Evolutionary conservation across 2,113 vertebrate genomes (phyloP).

Genomic region (Tylochromis polylepis): DNA sequence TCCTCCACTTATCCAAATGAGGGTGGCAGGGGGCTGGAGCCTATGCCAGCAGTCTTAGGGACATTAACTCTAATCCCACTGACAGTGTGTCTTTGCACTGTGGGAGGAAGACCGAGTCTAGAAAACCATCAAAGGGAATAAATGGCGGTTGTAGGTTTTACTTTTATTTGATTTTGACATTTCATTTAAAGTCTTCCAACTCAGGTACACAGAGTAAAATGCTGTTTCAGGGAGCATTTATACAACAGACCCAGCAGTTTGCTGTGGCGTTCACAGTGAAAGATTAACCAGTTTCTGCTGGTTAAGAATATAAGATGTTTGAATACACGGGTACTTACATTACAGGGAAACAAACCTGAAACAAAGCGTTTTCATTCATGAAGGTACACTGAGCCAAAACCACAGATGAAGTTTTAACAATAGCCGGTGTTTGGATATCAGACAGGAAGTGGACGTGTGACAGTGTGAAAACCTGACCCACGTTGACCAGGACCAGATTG

Average conservation of each 20-base stretch:
- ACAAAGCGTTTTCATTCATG: too few species aligned
- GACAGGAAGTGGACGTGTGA: rapidly evolving
- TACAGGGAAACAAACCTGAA: too few species aligned
- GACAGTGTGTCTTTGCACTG: background rate
- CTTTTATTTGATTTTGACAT: background rate
- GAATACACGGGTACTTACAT: background rate
- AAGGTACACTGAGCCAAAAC: background rate
- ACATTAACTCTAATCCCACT: rapidly evolving
- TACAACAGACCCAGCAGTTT: background rate
- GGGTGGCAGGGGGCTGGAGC: too few species aligned
- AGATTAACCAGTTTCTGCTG: background rate
- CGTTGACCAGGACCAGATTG: too few species aligned
- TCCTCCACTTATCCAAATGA: rapidly evolving
- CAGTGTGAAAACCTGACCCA: background rate
- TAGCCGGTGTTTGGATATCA: background rate
- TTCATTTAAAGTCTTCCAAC: background rate
- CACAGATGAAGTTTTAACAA: background rate
- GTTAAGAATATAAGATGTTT: background rate
- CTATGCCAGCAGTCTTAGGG: too few species aligned
- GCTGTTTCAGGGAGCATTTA: background rate
- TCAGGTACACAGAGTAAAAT: background rate
- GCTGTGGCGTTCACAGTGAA: background rate
- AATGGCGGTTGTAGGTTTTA: background rate
- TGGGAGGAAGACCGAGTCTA: background rate
- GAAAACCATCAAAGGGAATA: background rate